Conservation (phyloP, 2,888 invertebrate species). For the Acanthosepion pharaonis region DNA sequence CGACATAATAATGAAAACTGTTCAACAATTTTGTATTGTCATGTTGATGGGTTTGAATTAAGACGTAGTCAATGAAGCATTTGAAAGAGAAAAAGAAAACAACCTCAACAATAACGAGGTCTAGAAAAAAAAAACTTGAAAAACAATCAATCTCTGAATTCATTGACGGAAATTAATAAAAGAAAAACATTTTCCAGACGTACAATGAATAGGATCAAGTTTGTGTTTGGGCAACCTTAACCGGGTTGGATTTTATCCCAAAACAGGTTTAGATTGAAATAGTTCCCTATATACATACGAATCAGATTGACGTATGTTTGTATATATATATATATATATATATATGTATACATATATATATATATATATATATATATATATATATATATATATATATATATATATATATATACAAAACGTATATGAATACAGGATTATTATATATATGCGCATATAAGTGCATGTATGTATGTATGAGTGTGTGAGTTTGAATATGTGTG, state of each 20-base stretch:
- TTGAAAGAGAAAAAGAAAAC: neutral
- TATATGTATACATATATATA: too few species aligned
- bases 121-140: neutral
- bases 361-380: too few species aligned
- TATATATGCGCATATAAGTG: neutral
- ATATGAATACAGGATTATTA: too few species aligned
- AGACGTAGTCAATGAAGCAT: neutral
- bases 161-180: neutral
- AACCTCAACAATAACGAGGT: neutral
- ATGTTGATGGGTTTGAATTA: neutral
- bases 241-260: neutral
- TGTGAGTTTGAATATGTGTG: neutral
- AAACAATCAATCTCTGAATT: neutral
- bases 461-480: neutral
- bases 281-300: neutral
- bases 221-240: neutral
- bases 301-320: too few species aligned
- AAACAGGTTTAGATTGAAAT: neutral
- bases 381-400: too few species aligned
- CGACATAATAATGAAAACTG: neutral
- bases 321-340: too few species aligned
- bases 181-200: neutral
- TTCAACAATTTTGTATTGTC: neutral
- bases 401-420: too few species aligned
- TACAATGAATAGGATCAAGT: neutral